A percentile compares a stretch with the other conserved stretches of the same genome.
These are phyloP conservation scores for Lophotis ruficrista DNA, from an alignment of 2,113 vertebrate genomes.

Conservation along the genomic window DNA sequence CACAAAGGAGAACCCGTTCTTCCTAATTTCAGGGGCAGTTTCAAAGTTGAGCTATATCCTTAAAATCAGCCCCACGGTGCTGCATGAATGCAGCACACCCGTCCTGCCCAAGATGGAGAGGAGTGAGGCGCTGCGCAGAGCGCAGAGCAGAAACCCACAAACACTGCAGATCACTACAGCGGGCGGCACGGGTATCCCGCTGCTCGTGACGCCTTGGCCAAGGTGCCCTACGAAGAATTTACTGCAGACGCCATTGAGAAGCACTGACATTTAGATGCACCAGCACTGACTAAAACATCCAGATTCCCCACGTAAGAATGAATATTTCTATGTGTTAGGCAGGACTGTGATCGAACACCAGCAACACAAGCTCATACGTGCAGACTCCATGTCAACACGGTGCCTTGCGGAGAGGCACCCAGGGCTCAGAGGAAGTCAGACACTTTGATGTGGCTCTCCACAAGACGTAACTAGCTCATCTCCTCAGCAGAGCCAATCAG, in stretches of 20 bases:
- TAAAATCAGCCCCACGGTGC: not conserved
- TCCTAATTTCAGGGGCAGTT: not conserved
- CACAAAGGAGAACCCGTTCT: not conserved
- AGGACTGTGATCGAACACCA: not conserved
- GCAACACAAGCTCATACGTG: not conserved
- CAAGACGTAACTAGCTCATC: not conserved
- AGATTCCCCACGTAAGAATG: not conserved
- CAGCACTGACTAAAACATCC: not conserved
- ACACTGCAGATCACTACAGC: rapidly evolving
- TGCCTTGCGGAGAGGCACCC: not conserved
- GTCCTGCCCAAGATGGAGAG: not conserved
- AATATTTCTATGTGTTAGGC: not conserved
- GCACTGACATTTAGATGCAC: rapidly evolving
- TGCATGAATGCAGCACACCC: rapidly evolving
- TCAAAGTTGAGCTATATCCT: not conserved
- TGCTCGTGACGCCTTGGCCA: not conserved
- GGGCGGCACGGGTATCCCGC: rapidly evolving
- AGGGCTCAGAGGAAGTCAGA: not conserved
- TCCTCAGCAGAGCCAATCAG: not conserved
- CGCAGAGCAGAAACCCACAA: not conserved
- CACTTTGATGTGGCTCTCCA: constrained; percentile 22
- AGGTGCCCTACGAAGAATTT: rapidly evolving
- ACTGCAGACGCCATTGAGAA: not conserved
- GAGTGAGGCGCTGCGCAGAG: not conserved
- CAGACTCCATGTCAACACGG: not conserved